Conservation (phyloP, 2,113 vertebrate genomes). For the Phrynosoma platyrhinos region DNA sequence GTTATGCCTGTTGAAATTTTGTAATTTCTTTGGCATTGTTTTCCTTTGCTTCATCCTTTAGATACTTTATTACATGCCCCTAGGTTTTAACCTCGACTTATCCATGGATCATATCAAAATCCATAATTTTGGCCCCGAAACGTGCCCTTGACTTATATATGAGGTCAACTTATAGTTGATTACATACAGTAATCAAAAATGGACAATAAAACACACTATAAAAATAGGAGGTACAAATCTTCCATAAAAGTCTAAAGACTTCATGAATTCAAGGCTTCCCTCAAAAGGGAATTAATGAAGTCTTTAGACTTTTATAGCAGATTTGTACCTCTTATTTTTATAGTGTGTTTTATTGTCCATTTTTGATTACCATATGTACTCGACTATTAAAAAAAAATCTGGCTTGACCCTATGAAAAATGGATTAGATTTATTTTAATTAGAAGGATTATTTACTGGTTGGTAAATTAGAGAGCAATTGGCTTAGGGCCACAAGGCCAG, state of each 20-base stretch:
- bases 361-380: not conserved
- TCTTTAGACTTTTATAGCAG: not conserved
- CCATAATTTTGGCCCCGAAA: too few relatives aligned
- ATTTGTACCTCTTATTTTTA: not conserved
- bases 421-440: constrained; percentile 24
- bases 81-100: too few relatives aligned
- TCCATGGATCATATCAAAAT: too few relatives aligned
- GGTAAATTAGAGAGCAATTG: constrained; percentile 24
- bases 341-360: not conserved
- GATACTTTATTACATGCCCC: too few relatives aligned
- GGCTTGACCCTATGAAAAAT: not conserved
- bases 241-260: not conserved
- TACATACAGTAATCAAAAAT: not conserved
- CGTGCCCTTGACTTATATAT: too few relatives aligned
- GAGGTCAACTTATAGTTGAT: too few relatives aligned
- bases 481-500: not conserved
- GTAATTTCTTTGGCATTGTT: too few relatives aligned
- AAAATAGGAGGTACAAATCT: not conserved
- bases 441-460: constrained; percentile 29
- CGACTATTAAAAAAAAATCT: not conserved
- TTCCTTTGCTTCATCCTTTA: too few relatives aligned
- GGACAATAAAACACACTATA: too few relatives aligned
- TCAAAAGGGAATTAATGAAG: not conserved
- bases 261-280: not conserved
- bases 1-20: too few relatives aligned